phyloP scores from a whole-genome alignment of 2,113 vertebrate species.

The Pungitius pungitius region DNA sequence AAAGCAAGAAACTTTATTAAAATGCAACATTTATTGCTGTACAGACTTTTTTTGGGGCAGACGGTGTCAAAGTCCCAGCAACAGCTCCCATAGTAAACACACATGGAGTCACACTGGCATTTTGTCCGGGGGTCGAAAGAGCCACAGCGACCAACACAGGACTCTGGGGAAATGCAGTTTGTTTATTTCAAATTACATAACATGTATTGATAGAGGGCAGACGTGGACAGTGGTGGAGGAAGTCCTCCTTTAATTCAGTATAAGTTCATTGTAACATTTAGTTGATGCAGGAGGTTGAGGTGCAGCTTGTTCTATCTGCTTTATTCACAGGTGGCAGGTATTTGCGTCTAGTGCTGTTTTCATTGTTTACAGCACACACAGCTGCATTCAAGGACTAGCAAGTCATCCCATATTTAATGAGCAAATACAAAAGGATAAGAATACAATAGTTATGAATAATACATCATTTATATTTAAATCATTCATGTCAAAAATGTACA shows the following conservation, averaged over 20 bases:
- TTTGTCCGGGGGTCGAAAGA: conserved; percentile 80
- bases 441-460: neutral
- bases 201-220: neutral
- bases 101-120: conserved; percentile 93
- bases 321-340: neutral
- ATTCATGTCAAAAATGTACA: neutral
- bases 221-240: neutral
- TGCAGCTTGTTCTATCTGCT: neutral
- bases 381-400: neutral
- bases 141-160: conserved; percentile 85
- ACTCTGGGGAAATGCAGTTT: conserved; percentile 77
- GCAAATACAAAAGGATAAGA: neutral
- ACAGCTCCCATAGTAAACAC: conserved; percentile 92
- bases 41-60: conserved; percentile 87
- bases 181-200: conserved; percentile 2
- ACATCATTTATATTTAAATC: neutral
- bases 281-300: neutral
- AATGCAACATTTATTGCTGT: neutral
- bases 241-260: neutral
- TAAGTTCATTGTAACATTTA: neutral
- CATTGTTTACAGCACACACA: neutral
- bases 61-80: conserved; percentile 82
- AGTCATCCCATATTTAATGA: neutral
- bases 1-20: neutral
- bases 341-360: too few relatives aligned